Percentiles rank a stretch among this genome's conserved stretches.
Evolutionary conservation across 2,113 vertebrate species (phyloP).

Genomic region (Caretta caretta): DNA sequence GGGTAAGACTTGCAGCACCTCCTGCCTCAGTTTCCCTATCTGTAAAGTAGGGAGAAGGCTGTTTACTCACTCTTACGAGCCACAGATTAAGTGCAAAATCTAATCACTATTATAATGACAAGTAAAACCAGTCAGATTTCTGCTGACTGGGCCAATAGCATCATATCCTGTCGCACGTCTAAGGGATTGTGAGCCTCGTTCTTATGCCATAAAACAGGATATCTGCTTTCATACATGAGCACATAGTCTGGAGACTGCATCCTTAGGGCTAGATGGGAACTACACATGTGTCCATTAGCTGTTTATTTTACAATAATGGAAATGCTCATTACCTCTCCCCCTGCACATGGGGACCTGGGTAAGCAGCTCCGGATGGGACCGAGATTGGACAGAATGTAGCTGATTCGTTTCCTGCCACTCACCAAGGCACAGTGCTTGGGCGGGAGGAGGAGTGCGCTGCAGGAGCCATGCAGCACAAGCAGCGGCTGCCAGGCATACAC

Average conservation of each 20-base stretch:
- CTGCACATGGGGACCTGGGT: neutral
- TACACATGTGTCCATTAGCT: fast-evolving
- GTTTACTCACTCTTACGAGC: neutral
- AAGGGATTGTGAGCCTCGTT: neutral
- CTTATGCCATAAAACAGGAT: fast-evolving
- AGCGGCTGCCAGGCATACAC: neutral
- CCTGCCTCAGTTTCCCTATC: too few species aligned
- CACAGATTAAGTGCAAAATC: neutral
- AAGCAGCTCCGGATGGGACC: neutral
- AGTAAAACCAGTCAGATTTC: neutral
- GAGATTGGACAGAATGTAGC: neutral
- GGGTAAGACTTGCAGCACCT: too few species aligned
- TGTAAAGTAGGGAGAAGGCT: neutral
- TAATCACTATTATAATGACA: neutral
- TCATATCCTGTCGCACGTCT: too few species aligned
- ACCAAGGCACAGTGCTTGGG: neutral
- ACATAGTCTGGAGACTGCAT: fast-evolving
- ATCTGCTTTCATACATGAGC: fast-evolving
- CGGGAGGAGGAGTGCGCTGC: fast-evolving
- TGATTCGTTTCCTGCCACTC: neutral
- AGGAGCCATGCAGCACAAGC: neutral
- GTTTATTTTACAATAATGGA: fast-evolving
- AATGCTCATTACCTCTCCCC: fast-evolving
- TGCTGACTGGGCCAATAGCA: neutral
- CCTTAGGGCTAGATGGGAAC: neutral